Evolutionary conservation across 2,888 invertebrate species (phyloP).

Genomic region (Mimachlamys varia): DNA sequence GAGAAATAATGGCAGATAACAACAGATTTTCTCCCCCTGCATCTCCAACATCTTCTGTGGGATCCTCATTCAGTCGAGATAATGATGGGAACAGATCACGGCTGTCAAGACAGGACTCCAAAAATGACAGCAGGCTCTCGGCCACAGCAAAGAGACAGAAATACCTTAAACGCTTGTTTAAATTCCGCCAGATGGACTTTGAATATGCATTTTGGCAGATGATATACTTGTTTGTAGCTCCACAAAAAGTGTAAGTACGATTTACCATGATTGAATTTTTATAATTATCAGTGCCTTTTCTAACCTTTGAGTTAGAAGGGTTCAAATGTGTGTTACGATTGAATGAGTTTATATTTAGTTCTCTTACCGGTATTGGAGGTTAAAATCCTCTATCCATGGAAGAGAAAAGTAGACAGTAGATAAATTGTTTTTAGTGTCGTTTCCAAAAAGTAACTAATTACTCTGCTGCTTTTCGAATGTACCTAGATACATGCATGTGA

Average conservation of each 20-base stretch:
- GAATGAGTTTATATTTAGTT: too few relatives aligned
- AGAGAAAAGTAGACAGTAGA: too few relatives aligned
- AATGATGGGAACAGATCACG: constrained; percentile 48
- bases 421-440: too few relatives aligned
- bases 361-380: too few relatives aligned
- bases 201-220: constrained; percentile 99
- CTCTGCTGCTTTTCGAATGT: too few relatives aligned
- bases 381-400: too few relatives aligned
- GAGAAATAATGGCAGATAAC: constrained; percentile 53
- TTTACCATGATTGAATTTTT: background rate
- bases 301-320: too few relatives aligned
- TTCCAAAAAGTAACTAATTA: too few relatives aligned
- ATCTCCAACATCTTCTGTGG: constrained; percentile 67
- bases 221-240: constrained; percentile 95
- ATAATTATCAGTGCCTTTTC: too few relatives aligned
- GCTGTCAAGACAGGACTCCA: constrained; percentile 39
- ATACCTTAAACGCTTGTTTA: constrained; percentile 86
- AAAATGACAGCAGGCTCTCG: constrained; percentile 81
- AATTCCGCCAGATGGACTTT: constrained; percentile 99
- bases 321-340: too few relatives aligned
- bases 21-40: constrained; percentile 71
- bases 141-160: constrained; percentile 89
- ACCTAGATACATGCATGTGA: too few relatives aligned
- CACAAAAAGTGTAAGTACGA: constrained; percentile 91
- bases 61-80: constrained; percentile 61